Evolutionary conservation across 2,113 vertebrate genomes (phyloP).

Genomic region (Percina caprodes): DNA sequence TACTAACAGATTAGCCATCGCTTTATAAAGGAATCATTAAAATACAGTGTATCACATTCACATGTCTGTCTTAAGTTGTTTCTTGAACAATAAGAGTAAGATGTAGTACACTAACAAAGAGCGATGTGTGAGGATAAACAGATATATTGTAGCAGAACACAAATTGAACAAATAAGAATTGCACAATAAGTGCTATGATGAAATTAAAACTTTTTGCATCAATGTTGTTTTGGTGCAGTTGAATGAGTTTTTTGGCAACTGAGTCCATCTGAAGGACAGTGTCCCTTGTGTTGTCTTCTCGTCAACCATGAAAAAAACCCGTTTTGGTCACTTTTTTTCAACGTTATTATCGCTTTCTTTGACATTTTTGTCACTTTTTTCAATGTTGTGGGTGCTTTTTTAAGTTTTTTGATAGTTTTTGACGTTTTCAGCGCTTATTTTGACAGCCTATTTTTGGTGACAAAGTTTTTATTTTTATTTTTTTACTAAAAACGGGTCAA

Average conservation of each 20-base stretch:
- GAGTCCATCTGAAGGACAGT: background rate
- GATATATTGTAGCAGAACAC: background rate
- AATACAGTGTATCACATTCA: background rate
- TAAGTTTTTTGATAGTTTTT: no score
- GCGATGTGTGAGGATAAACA: background rate
- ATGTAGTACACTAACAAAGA: background rate
- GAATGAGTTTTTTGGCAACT: background rate
- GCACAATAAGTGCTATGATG: background rate
- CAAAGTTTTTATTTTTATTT: no score
- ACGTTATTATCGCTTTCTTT: no score
- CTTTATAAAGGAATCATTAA: slow-evolving; percentile 35
- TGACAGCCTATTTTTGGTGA: no score
- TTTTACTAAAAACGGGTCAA: no score
- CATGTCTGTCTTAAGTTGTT: background rate
- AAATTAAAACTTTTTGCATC: background rate
- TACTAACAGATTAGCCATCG: background rate
- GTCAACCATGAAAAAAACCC: no score
- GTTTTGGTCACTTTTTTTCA: no score
- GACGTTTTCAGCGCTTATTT: no score
- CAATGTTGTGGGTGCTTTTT: no score
- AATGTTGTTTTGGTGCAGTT: background rate
- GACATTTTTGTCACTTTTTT: no score
- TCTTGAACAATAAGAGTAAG: background rate
- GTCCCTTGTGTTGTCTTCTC: no score
- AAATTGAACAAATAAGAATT: background rate